Conservation (phyloP, 1,140 invertebrate species). For the Zaprionus camerounensis region DNA sequence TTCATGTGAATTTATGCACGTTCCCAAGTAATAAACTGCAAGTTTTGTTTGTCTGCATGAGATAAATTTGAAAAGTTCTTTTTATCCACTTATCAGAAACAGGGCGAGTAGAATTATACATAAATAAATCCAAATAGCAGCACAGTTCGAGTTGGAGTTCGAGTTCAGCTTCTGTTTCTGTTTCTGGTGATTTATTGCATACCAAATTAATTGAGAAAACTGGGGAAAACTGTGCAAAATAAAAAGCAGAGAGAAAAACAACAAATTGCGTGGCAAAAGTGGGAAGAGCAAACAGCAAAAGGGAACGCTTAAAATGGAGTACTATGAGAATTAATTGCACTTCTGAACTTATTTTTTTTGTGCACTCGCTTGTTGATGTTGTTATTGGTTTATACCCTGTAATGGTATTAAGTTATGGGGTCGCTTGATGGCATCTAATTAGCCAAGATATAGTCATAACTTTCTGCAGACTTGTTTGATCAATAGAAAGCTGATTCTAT, state of each 20-base stretch:
- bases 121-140: constrained; percentile 19
- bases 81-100: constrained; percentile 5
- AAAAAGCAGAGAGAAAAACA: constrained; percentile 18
- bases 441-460: not conserved
- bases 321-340: constrained; percentile 63
- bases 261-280: constrained; percentile 1
- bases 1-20: not conserved
- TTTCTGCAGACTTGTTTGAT: not conserved
- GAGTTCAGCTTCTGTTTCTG: not conserved
- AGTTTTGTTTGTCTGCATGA: constrained; percentile 13
- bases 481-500: not conserved
- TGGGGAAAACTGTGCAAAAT: constrained; percentile 26
- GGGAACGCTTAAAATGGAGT: constrained; percentile 30
- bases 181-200: constrained; percentile 54
- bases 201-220: constrained; percentile 61
- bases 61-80: constrained; percentile 30
- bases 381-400: constrained; percentile 2
- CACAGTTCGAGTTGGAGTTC: constrained; percentile 11
- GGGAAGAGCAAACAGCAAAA: constrained; percentile 24
- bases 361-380: not conserved
- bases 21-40: constrained; percentile 1
- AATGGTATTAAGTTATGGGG: not conserved
- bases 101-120: constrained; percentile 6
- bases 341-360: constrained; percentile 54
- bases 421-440: not conserved